Evolutionary conservation across 1,140 invertebrate species (phyloP), one percentile per base, ranked within the genome.

Genomic region (Phthorimaea operculella): DNA sequence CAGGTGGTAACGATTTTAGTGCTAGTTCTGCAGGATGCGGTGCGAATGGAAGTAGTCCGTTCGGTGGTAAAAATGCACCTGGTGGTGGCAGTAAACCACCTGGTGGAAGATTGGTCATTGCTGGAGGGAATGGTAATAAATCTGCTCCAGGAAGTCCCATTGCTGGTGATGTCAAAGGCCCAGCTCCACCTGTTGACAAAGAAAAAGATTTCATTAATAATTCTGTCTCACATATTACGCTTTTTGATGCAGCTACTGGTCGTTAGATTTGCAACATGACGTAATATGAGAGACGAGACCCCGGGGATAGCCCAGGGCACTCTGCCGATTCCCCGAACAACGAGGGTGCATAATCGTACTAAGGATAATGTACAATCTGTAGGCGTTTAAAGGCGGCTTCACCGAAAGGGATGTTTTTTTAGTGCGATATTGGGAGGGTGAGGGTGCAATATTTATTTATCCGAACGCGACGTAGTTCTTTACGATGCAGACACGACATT

Each of bases 331-430:
- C 76, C 73, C 81, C 68, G 76, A 75, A 83, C 79, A 81, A 72
- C 76, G 78, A 78, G 82, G 82, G 81, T 85, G 82, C 79, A 85
- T 85, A 85, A 85, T 85, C 82, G 78, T 79, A 83, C 76, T 80
- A 83, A 83, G 78, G 82, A 85, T 83, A 85, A 85, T 85, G 79
- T 85, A 85, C 79, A 85, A 85, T 83, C 82, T 85, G 79, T 85
- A 85, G 82, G 78, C 82, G 79, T 85, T 85, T 85, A 85, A 83
- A 83, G 79, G 76, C 79, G 73, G 76, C 79, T 79, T 79, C 70
- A 74, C 70, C 70, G 74, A 82, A 83, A 83, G 82, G 82, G 79
- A 83, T 83, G 79, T 85, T 85, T 83, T 83, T 85, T 85, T 85
- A 80, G 72, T 74, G 66, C 77, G 76, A 78, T 77, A 78, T 78